Conservation (phyloP, 1,140 invertebrate genomes). For the Centruroides vittatus region DNA sequence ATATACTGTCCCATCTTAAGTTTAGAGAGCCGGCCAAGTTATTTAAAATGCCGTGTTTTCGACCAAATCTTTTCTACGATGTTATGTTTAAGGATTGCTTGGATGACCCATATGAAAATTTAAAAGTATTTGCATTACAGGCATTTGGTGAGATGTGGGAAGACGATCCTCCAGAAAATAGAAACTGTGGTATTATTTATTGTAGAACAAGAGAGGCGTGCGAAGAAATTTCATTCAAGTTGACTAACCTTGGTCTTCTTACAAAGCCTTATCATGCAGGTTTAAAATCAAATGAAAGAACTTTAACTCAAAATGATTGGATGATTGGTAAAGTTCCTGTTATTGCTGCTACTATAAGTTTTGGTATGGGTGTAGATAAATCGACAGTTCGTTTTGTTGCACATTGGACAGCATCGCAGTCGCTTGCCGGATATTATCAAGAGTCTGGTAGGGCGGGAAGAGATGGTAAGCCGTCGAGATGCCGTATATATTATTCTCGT, state of each 20-base stretch:
- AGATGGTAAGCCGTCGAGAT: conserved; percentile 42
- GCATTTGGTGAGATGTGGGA: conserved; percentile 28
- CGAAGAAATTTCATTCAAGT: conserved; percentile 39
- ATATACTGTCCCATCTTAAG: conserved; percentile 40
- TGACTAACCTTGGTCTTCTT: conserved; percentile 38
- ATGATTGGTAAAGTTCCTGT: conserved; percentile 44
- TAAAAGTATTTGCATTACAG: conserved; percentile 43
- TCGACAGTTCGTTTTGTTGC: conserved; percentile 61
- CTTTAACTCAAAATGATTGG: conserved; percentile 46
- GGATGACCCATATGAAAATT: conserved; percentile 56
- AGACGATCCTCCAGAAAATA: conserved; percentile 31
- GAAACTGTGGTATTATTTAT: conserved; percentile 58
- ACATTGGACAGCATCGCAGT: conserved; percentile 85
- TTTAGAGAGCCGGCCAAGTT: conserved; percentile 36
- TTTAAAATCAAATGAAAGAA: conserved; percentile 35
- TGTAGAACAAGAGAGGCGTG: conserved; percentile 50
- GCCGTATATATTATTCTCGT: conserved; percentile 55
- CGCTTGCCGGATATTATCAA: conserved; percentile 44
- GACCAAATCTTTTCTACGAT: conserved; percentile 53
- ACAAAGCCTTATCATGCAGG: conserved; percentile 50
- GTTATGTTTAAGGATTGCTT: conserved; percentile 63
- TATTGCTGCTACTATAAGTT: conserved; percentile 48
- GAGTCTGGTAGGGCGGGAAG: conserved; percentile 48
- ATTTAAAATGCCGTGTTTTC: conserved; percentile 47
- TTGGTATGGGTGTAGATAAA: conserved; percentile 64